Evolutionary conservation across 2,888 invertebrate species (phyloP).

Genomic region (Merodon equestris): DNA sequence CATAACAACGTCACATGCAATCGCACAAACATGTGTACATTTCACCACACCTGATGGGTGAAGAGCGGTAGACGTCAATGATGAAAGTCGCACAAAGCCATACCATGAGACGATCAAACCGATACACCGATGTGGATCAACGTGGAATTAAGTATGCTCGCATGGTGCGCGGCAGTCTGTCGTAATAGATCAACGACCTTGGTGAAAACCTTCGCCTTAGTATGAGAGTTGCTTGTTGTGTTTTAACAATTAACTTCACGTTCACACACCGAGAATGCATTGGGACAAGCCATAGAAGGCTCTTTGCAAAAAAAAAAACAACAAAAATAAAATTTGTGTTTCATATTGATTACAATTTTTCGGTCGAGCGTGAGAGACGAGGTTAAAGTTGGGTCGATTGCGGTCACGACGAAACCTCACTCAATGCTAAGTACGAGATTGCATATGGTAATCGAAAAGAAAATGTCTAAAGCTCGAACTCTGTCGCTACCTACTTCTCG

Average conservation of each 20-base stretch:
- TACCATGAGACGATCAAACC: background rate
- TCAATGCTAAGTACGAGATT: slow-evolving; percentile 49
- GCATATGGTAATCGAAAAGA: slow-evolving; percentile 36
- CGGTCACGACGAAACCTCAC: slow-evolving; percentile 32
- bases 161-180: slow-evolving; percentile 38
- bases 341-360: too few species aligned
- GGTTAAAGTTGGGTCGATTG: slow-evolving; percentile 54
- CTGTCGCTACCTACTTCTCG: slow-evolving; percentile 6
- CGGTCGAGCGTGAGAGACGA: slow-evolving; percentile 48
- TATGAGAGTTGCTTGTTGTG: slow-evolving; percentile 32
- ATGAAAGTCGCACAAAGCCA: slow-evolving; percentile 31
- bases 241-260: slow-evolving; percentile 42
- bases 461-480: slow-evolving; percentile 3
- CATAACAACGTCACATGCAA: slow-evolving; percentile 17
- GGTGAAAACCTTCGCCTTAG: slow-evolving; percentile 68
- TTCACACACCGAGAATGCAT: slow-evolving; percentile 22
- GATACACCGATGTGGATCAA: slow-evolving; percentile 38
- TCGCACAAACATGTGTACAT: too few species aligned
- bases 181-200: slow-evolving; percentile 65
- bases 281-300: slow-evolving; percentile 30
- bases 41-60: slow-evolving; percentile 40
- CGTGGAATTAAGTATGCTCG: slow-evolving; percentile 35
- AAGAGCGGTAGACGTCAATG: slow-evolving; percentile 7
- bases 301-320: slow-evolving; percentile 30
- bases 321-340: slow-evolving; percentile 2